Conservation (phyloP, 2,888 invertebrate species). For the Drosophila basisetae region DNA sequence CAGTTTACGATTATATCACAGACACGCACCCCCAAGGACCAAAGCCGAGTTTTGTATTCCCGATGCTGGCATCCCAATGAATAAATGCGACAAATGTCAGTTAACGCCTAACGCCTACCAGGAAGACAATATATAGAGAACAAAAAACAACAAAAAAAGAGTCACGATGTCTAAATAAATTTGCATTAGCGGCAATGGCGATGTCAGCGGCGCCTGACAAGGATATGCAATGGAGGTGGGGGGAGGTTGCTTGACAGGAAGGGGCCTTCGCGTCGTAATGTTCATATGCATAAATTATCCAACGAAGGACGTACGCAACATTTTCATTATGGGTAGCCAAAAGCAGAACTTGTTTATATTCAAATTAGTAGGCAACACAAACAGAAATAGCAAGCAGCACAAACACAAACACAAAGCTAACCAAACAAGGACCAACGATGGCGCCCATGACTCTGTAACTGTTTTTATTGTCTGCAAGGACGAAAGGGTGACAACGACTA, state of each 20-base stretch:
- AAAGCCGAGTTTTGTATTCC: constrained; percentile 20
- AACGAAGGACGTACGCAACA: constrained; percentile 60
- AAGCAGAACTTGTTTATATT: constrained; percentile 79
- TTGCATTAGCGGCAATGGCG: constrained; percentile 66
- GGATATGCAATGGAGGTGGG: constrained; percentile 13
- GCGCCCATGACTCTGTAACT: constrained; percentile 30
- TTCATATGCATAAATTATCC: constrained; percentile 76
- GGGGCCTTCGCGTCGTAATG: constrained; percentile 23
- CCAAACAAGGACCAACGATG: constrained; percentile 21
- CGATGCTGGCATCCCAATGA: constrained; percentile 50
- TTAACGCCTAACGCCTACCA: constrained; percentile 75
- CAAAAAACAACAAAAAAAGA: constrained; percentile 11
- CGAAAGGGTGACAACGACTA: constrained; percentile 53
- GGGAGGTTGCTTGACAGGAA: constrained; percentile 24
- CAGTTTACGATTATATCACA: constrained; percentile 25
- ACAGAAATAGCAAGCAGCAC: constrained; percentile 28
- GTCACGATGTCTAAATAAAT: constrained; percentile 75
- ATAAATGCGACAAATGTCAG: constrained; percentile 80
- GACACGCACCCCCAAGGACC: constrained; percentile 13
- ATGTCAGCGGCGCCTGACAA: constrained; percentile 28
- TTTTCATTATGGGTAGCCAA: constrained; percentile 71
- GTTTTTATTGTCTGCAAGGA: constrained; percentile 59
- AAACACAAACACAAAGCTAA: constrained; percentile 15
- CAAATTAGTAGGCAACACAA: constrained; percentile 79
- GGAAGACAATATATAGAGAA: constrained; percentile 25